These are phyloP conservation scores for Acronicta psi DNA, from an alignment of 2,888 invertebrate species.

Conservation along the genomic window DNA sequence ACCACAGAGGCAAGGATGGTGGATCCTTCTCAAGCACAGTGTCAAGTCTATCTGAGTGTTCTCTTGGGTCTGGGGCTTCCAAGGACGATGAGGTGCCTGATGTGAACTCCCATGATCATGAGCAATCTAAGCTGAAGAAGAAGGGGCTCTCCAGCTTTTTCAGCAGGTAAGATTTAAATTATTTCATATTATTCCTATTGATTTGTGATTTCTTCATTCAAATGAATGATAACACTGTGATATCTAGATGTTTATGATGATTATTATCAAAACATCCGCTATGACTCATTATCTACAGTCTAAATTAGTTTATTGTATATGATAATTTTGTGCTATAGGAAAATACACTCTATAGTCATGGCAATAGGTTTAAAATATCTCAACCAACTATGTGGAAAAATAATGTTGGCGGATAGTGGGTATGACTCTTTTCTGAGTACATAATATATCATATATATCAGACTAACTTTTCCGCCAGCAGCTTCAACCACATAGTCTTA, in stretches of 20 bases:
- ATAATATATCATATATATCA: too few species aligned
- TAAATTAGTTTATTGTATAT: neutral
- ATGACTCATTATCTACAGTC: slow-evolving; percentile 10
- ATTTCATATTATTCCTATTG: neutral
- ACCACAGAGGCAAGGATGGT: slow-evolving; percentile 88
- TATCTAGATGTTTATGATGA: slow-evolving; percentile 5
- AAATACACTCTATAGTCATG: neutral
- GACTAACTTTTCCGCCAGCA: too few species aligned
- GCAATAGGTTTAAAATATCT: neutral
- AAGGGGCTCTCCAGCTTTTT: slow-evolving; percentile 90
- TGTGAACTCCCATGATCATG: slow-evolving; percentile 67
- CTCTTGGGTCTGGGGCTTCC: slow-evolving; percentile 90
- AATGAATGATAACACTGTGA: neutral
- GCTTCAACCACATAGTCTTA: too few species aligned
- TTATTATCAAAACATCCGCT: slow-evolving; percentile 8
- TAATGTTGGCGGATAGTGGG: too few species aligned
- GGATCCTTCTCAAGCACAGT: slow-evolving; percentile 92
- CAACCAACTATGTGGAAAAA: neutral
- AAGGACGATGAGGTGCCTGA: slow-evolving; percentile 83
- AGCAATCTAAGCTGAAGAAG: slow-evolving; percentile 87
- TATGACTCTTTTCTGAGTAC: too few species aligned
- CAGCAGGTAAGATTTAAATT: slow-evolving; percentile 84
- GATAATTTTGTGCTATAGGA: neutral
- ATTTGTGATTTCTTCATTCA: too few species aligned
- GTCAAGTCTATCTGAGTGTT: slow-evolving; percentile 92